phyloP scores from a whole-genome alignment of 1,140 invertebrate genomes.

The Drosophila nigromelanica region DNA sequence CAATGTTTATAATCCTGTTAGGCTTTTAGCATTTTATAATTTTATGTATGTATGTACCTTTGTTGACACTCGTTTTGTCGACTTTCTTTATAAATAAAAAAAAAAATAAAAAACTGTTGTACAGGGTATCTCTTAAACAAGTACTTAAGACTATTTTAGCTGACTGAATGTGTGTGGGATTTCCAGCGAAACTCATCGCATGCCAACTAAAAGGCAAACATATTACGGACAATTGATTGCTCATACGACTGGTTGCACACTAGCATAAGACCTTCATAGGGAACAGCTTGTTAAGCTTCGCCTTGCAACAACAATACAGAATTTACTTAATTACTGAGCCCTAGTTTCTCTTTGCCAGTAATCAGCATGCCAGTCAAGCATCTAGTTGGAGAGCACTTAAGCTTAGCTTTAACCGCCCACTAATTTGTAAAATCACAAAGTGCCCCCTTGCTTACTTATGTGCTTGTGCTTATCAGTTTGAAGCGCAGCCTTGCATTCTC shows the following conservation, averaged over 20 bases:
- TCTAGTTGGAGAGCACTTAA: neutral
- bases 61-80: too few species aligned
- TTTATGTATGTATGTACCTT: too few species aligned
- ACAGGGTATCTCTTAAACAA: too few species aligned
- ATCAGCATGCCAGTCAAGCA: conserved; percentile 9
- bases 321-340: conserved; percentile 22
- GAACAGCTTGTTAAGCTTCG: neutral
- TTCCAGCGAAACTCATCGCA: conserved; percentile 17
- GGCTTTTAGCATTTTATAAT: too few species aligned
- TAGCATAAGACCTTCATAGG: too few species aligned
- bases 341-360: neutral
- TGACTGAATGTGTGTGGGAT: conserved; percentile 38
- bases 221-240: conserved; percentile 8
- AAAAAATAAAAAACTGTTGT: too few species aligned
- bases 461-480: conserved; percentile 10
- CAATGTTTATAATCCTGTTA: too few species aligned
- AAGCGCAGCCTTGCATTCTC: neutral
- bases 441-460: neutral
- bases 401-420: neutral
- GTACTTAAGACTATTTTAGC: too few species aligned
- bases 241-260: conserved; percentile 19
- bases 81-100: too few species aligned
- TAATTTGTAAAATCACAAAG: conserved; percentile 7
- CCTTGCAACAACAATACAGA: neutral
- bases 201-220: conserved; percentile 3